A percentile compares a stretch with the other conserved stretches of the same genome.
These are phyloP conservation scores for Tylochromis polylepis DNA, from an alignment of 2,113 vertebrate species.

Conservation along the genomic window DNA sequence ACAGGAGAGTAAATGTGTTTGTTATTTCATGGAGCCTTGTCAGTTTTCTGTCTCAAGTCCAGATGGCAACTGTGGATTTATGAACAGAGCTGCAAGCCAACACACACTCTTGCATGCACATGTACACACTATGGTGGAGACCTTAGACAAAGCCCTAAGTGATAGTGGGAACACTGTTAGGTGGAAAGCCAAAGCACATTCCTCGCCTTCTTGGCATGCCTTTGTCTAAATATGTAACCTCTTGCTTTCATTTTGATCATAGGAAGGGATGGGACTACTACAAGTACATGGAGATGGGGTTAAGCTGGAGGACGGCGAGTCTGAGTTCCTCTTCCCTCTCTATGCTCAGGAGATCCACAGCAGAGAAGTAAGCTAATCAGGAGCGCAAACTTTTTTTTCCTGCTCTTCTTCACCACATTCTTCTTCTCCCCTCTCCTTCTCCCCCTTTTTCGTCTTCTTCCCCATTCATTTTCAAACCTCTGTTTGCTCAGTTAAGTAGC, in stretches of 20 bases:
- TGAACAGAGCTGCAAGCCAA: neutral
- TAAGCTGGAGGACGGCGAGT: slow-evolving; percentile 91
- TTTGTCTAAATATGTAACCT: neutral
- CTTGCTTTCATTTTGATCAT: neutral
- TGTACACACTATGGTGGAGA: neutral
- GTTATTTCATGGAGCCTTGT: slow-evolving; percentile 14
- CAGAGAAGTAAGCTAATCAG: slow-evolving; percentile 79
- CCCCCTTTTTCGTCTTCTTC: neutral
- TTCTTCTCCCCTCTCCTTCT: neutral
- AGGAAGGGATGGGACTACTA: slow-evolving; percentile 93
- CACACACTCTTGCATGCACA: neutral
- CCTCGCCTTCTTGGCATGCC: neutral
- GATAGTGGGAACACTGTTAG: neutral
- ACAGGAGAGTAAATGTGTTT: neutral
- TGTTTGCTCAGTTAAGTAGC: neutral
- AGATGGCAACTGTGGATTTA: slow-evolving; percentile 47
- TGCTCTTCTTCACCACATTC: neutral
- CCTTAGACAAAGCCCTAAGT: neutral
- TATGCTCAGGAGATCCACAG: slow-evolving; percentile 93
- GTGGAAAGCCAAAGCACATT: neutral
- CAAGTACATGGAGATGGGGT: slow-evolving; percentile 84
- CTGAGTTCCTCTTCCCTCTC: slow-evolving; percentile 90
- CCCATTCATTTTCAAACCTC: neutral
- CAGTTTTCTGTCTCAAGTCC: slow-evolving; percentile 24
- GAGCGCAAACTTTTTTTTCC: neutral